Evolutionary conservation across 2,888 invertebrate genomes (phyloP).

Genomic region (Neoscelio sp.): DNA sequence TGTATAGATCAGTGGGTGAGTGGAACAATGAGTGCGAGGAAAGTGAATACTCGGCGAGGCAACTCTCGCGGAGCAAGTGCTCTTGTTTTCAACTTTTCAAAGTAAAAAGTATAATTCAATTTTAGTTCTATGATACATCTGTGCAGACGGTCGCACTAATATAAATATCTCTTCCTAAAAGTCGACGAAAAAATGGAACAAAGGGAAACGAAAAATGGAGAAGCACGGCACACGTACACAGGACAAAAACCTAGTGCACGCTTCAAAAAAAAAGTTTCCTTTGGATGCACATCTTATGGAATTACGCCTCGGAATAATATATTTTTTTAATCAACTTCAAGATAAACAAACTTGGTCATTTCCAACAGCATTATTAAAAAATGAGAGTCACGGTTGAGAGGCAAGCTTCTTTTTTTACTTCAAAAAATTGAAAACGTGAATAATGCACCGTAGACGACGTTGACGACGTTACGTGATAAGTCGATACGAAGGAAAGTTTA

Average conservation of each 20-base stretch:
- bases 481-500: no score
- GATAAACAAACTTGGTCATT: constrained; percentile 13
- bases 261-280: constrained; percentile 19
- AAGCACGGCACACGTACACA: not conserved
- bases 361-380: constrained; percentile 10
- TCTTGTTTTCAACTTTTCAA: constrained; percentile 44
- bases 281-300: constrained; percentile 21
- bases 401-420: not conserved
- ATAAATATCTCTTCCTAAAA: constrained; percentile 45
- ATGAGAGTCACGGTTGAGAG: not conserved
- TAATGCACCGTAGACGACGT: no score
- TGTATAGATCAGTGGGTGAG: constrained; percentile 54
- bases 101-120: constrained; percentile 58
- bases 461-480: no score
- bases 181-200: constrained; percentile 18
- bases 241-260: constrained; percentile 5
- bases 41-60: constrained; percentile 48
- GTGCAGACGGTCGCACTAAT: constrained; percentile 28
- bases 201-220: not conserved
- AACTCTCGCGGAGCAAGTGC: constrained; percentile 46
- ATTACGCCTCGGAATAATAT: constrained; percentile 20
- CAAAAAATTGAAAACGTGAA: no score
- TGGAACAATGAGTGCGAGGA: constrained; percentile 63
- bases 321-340: constrained; percentile 28
- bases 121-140: constrained; percentile 53